phyloP scores from a whole-genome alignment of 2,888 invertebrate genomes.

The Dicycla oo region DNA sequence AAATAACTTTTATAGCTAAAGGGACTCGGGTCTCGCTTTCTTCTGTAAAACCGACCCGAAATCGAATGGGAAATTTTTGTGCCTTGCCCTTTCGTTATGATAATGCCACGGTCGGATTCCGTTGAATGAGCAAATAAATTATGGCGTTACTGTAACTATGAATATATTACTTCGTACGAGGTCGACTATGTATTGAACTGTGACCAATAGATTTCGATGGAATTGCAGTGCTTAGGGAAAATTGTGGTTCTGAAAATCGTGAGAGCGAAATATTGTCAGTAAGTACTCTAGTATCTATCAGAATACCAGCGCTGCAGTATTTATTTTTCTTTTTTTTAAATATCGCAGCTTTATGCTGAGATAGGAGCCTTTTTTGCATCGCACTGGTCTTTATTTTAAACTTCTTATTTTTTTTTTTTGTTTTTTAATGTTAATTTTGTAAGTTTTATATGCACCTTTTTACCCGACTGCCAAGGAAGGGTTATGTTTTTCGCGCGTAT shows the following conservation, averaged over 20 bases:
- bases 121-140: slow-evolving; percentile 72
- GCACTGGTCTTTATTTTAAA: too few species aligned
- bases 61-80: slow-evolving; percentile 67
- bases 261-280: background rate
- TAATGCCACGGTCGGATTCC: slow-evolving; percentile 72
- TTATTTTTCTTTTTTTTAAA: too few species aligned
- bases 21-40: slow-evolving; percentile 49
- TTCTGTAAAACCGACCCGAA: slow-evolving; percentile 58
- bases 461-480: too few species aligned
- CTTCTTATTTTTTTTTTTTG: too few species aligned
- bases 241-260: slow-evolving; percentile 3
- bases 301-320: too few species aligned
- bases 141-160: slow-evolving; percentile 69
- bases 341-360: too few species aligned
- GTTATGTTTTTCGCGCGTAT: too few species aligned
- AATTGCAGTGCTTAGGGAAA: slow-evolving; percentile 20
- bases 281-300: too few species aligned
- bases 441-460: too few species aligned
- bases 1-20: slow-evolving; percentile 58
- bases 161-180: slow-evolving; percentile 69
- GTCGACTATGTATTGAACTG: slow-evolving; percentile 49
- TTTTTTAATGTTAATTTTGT: too few species aligned
- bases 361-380: too few species aligned
- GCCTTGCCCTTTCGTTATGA: slow-evolving; percentile 77
- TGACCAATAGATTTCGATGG: slow-evolving; percentile 48